Evolutionary conservation across 2,888 invertebrate species (phyloP), one percentile per base, ranked within the genome.

Genomic region (Cetonia aurata): DNA sequence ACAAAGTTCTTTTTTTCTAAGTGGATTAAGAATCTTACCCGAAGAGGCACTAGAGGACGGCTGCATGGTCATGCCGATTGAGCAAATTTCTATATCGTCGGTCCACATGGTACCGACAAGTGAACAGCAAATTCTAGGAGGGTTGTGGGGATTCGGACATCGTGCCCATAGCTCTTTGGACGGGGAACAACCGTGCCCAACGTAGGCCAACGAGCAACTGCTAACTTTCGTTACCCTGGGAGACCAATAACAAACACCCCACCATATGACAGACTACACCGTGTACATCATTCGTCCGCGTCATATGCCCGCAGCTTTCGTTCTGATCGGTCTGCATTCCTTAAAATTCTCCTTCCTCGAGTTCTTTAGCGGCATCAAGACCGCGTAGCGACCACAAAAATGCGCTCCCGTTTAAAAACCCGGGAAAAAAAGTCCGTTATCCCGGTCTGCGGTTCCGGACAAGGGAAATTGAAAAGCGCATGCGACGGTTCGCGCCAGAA

Each of bases 21-120:
- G 19, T 3, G 31, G 31, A 55, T 33, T 13, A 33, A 56, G 55
- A 50, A 46, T 57, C 71, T 71, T 87, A 87, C 93, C 93, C 80
- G 93, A 93, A 80, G 93, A 91, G 82, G 90, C 88, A 83, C 91
- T 91, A 79, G 89, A 87, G 82, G 91, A 91, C 81, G 91, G 90
- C 79, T 90, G 89, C 85, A 91, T 87, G 74, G 90, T 92, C 94
- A 94, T 94, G 83, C 93, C 94, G 84, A 94, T 94, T 79, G 94
- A 93, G 85, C 90, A 94, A 84, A 94, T 94, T 88, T 93, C 93
- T 74, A 89, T 88, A 77, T 89, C 89, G 79, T 90, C 90, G 81
- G 89, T 89, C 91, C 91, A 92, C 90, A 91, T 90, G 65, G 66
- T 69, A 57, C 55, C 70, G 66, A 65, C 12, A 53, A 41, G 25